These are phyloP conservation scores for Eulemur coronatus DNA, from an alignment of 2,797 vertebrate species.

Conservation along the genomic window DNA sequence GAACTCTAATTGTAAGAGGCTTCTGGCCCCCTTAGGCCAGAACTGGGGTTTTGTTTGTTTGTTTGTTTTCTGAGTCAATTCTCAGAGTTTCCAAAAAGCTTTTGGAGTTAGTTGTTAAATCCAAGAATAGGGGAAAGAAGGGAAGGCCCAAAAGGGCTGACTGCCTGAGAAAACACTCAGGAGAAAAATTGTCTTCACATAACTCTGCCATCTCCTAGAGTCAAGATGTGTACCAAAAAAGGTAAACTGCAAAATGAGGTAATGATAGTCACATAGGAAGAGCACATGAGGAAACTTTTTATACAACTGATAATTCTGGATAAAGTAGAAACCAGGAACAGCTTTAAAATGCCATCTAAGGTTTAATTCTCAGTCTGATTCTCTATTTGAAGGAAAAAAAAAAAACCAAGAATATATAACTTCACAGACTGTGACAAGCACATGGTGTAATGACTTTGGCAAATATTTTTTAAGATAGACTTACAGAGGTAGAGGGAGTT, in stretches of 20 bases:
- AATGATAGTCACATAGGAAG: background rate
- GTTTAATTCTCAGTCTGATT: rapidly evolving
- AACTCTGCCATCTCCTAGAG: background rate
- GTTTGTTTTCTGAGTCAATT: background rate
- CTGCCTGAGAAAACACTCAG: too few species aligned
- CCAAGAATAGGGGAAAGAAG: background rate
- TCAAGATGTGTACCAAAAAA: background rate
- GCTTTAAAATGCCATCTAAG: background rate
- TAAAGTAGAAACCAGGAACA: background rate
- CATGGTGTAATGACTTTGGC: background rate
- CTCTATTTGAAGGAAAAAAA: too few species aligned
- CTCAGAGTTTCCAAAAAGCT: background rate
- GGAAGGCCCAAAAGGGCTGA: background rate
- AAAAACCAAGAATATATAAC: background rate
- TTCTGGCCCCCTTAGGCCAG: background rate
- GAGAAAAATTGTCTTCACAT: background rate
- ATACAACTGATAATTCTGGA: background rate
- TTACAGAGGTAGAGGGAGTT: background rate
- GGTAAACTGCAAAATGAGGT: background rate
- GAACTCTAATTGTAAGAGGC: background rate
- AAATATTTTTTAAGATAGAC: background rate
- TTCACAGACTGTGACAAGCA: background rate
- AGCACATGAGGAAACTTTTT: background rate
- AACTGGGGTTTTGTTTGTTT: background rate
- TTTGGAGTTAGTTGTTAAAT: background rate